phyloP scores from a whole-genome alignment of 1,140 invertebrate species.

The Euura saliciscinereae region DNA sequence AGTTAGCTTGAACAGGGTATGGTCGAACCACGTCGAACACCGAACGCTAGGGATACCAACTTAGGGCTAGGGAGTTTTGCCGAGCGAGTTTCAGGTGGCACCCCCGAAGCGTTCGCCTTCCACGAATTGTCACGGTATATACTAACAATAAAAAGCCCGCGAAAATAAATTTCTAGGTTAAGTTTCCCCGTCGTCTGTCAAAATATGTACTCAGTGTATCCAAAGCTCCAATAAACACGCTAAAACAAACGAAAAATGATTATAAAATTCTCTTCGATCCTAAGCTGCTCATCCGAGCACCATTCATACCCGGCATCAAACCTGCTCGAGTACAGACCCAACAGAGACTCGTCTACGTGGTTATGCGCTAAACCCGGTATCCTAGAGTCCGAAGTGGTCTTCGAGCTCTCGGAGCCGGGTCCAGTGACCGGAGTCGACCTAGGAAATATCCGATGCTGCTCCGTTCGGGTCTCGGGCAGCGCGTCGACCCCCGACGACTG shows the following conservation, averaged over 20 bases:
- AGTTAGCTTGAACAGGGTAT: too few relatives aligned
- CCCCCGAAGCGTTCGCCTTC: too few relatives aligned
- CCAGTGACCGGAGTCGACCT: constrained; percentile 53
- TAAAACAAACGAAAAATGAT: constrained; percentile 39
- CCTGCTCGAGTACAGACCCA: constrained; percentile 42
- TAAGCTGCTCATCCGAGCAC: constrained; percentile 53
- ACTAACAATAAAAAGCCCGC: too few relatives aligned
- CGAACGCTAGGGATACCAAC: too few relatives aligned
- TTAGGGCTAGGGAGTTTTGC: too few relatives aligned
- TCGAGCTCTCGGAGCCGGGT: constrained; percentile 45
- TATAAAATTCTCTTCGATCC: constrained; percentile 48
- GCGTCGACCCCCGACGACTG: constrained; percentile 51
- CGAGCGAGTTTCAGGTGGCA: too few relatives aligned
- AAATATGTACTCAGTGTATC: too few relatives aligned
- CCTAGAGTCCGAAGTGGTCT: constrained; percentile 45
- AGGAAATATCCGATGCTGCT: constrained; percentile 52
- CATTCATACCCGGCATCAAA: constrained; percentile 47
- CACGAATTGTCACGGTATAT: too few relatives aligned
- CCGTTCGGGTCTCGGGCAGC: constrained; percentile 49
- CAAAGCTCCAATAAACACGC: too few relatives aligned
- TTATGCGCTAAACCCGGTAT: constrained; percentile 52
- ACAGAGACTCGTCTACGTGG: constrained; percentile 37
- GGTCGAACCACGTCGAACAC: too few relatives aligned
- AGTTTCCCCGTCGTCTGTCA: too few relatives aligned
- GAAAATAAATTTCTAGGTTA: too few relatives aligned